These are phyloP conservation scores for Trichacis sp. DNA, from an alignment of 2,888 invertebrate species.

Conservation along the genomic window DNA sequence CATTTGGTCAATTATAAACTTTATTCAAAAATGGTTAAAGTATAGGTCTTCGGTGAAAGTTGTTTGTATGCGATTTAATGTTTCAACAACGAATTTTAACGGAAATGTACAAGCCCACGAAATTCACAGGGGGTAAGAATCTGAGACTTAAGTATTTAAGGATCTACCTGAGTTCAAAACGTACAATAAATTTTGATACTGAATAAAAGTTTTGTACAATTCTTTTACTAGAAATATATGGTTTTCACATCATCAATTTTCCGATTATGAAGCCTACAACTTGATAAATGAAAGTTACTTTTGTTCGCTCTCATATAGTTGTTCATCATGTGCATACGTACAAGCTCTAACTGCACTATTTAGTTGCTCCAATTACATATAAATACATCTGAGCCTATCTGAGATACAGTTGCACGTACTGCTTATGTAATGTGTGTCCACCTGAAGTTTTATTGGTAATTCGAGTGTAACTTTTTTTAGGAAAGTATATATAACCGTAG, in stretches of 20 bases:
- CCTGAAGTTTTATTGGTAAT: no score
- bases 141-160: neutral
- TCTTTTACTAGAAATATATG: neutral
- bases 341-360: neutral
- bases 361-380: neutral
- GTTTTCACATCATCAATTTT: neutral
- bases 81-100: conserved; percentile 4
- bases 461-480: no score
- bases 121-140: conserved; percentile 4
- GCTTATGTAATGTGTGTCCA: no score
- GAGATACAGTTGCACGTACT: no score
- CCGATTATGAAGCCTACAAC: no score
- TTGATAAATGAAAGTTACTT: no score
- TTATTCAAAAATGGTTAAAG: neutral
- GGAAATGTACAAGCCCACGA: conserved; percentile 4
- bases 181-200: neutral
- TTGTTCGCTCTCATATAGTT: neutral
- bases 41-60: conserved; percentile 3
- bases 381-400: no score
- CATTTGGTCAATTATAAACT: neutral
- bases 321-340: neutral
- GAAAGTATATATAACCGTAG: no score
- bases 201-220: neutral
- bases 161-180: conserved; percentile 1
- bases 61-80: conserved; percentile 6